phyloP scores from a whole-genome alignment of 2,797 vertebrate species.

The Pristis pectinata region DNA sequence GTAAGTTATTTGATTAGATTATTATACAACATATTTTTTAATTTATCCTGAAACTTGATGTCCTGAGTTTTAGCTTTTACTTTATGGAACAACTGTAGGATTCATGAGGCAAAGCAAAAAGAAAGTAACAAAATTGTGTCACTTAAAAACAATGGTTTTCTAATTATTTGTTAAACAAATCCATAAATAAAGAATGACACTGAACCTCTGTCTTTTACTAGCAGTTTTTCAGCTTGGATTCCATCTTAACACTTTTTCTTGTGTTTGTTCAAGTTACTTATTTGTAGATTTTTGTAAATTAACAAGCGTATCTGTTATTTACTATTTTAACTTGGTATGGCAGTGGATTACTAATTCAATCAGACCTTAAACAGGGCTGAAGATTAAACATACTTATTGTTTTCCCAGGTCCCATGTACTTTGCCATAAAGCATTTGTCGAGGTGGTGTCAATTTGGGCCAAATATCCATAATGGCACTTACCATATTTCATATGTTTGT shows the following conservation, averaged over 20 bases:
- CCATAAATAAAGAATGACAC: neutral
- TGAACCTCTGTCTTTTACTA: neutral
- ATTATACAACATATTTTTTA: neutral
- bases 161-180: neutral
- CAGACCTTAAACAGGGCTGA: too few relatives aligned
- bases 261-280: neutral
- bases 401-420: too few relatives aligned
- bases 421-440: neutral
- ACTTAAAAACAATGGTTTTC: neutral
- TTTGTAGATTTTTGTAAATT: neutral
- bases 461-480: neutral
- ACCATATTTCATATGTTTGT: neutral
- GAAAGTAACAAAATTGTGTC: neutral
- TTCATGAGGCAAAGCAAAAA: neutral
- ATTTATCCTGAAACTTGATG: neutral
- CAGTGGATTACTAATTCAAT: neutral
- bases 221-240: neutral
- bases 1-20: neutral
- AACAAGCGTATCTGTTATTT: neutral
- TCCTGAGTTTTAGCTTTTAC: neutral
- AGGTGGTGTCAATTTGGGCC: neutral
- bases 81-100: neutral
- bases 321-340: neutral
- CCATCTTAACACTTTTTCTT: neutral
- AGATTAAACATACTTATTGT: too few relatives aligned